Percentiles rank a stretch among this genome's conserved stretches.
phyloP scores from a whole-genome alignment of 2,113 vertebrate genomes.

The Mystacornis crossleyi region DNA sequence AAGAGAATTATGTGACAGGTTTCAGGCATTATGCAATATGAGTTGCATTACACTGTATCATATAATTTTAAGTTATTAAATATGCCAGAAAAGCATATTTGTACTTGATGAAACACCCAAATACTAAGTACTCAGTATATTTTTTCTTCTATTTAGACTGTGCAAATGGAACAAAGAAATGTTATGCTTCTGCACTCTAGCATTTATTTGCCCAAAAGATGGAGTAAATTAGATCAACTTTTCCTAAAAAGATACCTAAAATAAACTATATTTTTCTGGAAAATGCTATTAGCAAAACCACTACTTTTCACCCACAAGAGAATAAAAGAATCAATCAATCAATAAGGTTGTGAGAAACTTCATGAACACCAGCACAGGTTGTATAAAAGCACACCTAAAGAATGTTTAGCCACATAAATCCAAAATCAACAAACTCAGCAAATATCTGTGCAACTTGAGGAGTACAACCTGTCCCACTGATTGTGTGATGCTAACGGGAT shows the following conservation, averaged over 20 bases:
- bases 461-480: accelerated
- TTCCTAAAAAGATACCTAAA: slow-evolving; percentile 46
- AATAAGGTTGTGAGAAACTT: slow-evolving; percentile 37
- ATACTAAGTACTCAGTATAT: background rate
- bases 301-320: slow-evolving; percentile 10
- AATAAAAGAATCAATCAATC: slow-evolving; percentile 57
- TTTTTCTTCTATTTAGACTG: background rate
- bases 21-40: background rate
- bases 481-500: accelerated
- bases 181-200: background rate
- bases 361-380: background rate
- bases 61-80: slow-evolving; percentile 22
- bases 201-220: slow-evolving; percentile 37
- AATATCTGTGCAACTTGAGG: background rate
- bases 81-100: slow-evolving; percentile 1
- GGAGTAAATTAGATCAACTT: slow-evolving; percentile 49
- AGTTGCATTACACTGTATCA: background rate
- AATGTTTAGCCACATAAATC: background rate
- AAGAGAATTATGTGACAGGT: background rate
- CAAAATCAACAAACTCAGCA: background rate
- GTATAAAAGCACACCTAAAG: background rate
- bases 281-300: slow-evolving; percentile 46
- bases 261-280: slow-evolving; percentile 5
- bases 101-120: slow-evolving; percentile 50
- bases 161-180: slow-evolving; percentile 40